Evolutionary conservation across 2,113 vertebrate species (phyloP).

Genomic region (Phoxinus phoxinus): DNA sequence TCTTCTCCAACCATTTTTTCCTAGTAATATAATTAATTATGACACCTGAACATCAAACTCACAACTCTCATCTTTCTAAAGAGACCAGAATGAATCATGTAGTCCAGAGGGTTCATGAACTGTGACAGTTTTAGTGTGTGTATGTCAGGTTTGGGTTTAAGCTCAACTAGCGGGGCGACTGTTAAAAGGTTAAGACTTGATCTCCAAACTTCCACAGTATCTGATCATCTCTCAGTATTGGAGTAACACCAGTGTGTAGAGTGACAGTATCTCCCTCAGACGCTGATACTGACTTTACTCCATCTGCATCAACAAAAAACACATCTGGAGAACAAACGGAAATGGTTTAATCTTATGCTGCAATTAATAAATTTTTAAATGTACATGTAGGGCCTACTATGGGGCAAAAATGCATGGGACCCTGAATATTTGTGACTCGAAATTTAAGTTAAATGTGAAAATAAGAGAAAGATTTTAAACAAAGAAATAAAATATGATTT

Average conservation of each 20-base stretch:
- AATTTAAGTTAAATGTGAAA: neutral
- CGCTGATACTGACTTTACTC: neutral
- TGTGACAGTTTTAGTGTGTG: neutral
- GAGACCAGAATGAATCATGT: neutral
- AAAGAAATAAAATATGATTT: too few species aligned
- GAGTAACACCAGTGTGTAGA: neutral
- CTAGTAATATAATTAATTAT: neutral
- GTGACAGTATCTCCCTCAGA: neutral
- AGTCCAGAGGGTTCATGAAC: neutral
- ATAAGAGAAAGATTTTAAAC: too few species aligned
- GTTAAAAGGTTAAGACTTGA: neutral
- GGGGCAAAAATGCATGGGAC: neutral
- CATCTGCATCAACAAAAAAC: neutral
- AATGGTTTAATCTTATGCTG: neutral
- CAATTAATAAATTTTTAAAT: neutral
- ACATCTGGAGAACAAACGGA: neutral
- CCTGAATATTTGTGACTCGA: neutral
- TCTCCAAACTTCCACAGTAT: neutral
- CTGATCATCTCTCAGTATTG: neutral
- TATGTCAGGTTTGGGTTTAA: neutral
- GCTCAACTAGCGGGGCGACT: neutral
- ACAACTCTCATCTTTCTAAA: neutral
- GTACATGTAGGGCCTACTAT: neutral
- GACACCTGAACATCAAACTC: neutral
- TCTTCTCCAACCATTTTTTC: fast-evolving